Conservation (phyloP, 2,113 vertebrate genomes). For the Cyanoramphus novaezelandiae region DNA sequence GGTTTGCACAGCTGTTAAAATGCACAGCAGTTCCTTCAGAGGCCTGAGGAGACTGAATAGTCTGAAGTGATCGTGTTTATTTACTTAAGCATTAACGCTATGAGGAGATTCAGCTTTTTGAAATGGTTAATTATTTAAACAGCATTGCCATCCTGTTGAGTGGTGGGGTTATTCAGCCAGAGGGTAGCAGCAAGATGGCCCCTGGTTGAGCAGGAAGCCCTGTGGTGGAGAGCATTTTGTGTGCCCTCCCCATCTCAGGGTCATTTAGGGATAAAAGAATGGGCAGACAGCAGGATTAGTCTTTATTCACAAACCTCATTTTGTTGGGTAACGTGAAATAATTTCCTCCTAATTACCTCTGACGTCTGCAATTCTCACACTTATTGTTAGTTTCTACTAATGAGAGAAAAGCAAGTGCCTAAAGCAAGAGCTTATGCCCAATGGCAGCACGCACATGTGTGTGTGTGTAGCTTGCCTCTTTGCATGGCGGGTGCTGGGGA, state of each 20-base stretch:
- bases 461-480: background rate
- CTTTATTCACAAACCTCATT: constrained; percentile 15
- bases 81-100: background rate
- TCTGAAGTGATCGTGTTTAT: background rate
- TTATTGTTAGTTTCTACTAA: constrained; percentile 39
- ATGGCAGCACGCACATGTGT: accelerated
- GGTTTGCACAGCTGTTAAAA: background rate
- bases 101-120: background rate
- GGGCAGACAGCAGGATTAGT: constrained; percentile 39
- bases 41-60: background rate
- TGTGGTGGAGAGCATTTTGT: background rate
- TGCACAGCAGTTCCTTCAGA: background rate
- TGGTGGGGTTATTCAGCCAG: background rate
- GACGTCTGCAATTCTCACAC: constrained; percentile 26
- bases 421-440: constrained; percentile 33
- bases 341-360: constrained; percentile 21
- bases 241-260: background rate
- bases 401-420: constrained; percentile 31
- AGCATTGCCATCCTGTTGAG: background rate
- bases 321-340: background rate
- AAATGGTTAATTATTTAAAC: background rate
- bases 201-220: accelerated
- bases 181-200: background rate
- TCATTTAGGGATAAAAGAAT: constrained; percentile 3
- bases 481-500: background rate